Evolutionary conservation across 1,140 invertebrate genomes (phyloP).

Genomic region (Thaumatotibia leucotreta): DNA sequence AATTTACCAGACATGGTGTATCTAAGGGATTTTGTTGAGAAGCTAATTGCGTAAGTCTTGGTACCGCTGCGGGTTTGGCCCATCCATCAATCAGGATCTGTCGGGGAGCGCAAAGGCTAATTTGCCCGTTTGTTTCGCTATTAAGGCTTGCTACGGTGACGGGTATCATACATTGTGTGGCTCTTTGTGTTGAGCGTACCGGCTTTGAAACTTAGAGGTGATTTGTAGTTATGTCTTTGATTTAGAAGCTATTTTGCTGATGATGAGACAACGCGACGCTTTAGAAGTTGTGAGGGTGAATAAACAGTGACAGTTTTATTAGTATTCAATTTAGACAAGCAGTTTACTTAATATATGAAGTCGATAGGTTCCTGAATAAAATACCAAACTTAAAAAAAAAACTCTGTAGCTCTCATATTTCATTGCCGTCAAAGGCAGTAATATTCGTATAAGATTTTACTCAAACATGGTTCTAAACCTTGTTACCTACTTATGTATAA

Average conservation of each 20-base stretch:
- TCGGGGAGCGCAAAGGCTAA: constrained; percentile 50
- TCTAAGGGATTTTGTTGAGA: constrained; percentile 40
- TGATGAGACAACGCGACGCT: not conserved
- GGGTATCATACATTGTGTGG: constrained; percentile 1
- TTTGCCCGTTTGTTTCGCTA: constrained; percentile 68
- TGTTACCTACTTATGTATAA: not conserved
- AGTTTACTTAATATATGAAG: not conserved
- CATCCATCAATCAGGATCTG: constrained; percentile 70
- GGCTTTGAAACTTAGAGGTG: not conserved
- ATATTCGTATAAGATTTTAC: no score
- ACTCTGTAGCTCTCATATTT: no score
- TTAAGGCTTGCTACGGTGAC: constrained; percentile 37
- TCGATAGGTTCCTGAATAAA: no score
- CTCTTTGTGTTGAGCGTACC: not conserved
- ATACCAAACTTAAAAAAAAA: no score
- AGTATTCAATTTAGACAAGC: not conserved
- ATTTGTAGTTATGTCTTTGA: not conserved
- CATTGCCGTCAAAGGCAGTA: no score
- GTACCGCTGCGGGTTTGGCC: constrained; percentile 28
- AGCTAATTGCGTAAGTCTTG: constrained; percentile 55
- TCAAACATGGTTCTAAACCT: not conserved
- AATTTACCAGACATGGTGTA: constrained; percentile 6
- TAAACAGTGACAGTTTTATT: constrained; percentile 1
- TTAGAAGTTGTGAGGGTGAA: not conserved
- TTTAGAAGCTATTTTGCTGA: not conserved